Base-by-base conservation (phyloP, 2,888 invertebrate genomes). In the Drosophila trichaetosa region DNA sequence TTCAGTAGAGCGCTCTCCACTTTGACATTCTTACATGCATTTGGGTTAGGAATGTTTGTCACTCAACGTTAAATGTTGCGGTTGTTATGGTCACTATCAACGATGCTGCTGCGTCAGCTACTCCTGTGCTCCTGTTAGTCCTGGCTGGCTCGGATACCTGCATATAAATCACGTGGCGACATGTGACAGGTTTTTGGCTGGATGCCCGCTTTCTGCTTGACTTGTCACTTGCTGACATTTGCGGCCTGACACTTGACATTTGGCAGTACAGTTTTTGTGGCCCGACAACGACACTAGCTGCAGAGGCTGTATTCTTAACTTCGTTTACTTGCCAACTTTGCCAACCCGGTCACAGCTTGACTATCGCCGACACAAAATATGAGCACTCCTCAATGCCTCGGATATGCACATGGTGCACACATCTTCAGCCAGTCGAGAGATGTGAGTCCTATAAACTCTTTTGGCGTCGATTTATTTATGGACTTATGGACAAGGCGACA, bases 211-310 rank as follows among this genome's bases (percentile, higher is more conserved):
- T 29, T 64, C 73, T 74, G 81, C 84, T 79, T 79, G 78, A 78
- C 82, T 78, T 82, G 84, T 83, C 84, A 83, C 80, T 83, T 70
- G 83, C 76, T 83, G 84, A 83, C 83, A 83, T 82, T 81, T 83
- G 83, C 84, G 84, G 83, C 80, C 82, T 76, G 83, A 83, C 83
- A 84, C 83, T 84, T 78, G 83, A 82, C 84, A 80, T 83, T 83
- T 81, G 84, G 73, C 79, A 59, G 63, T 69, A 67, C 74, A 66
- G 48, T 74, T 78, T 71, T 56, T 52, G 42, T 58, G 31, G 52
- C 42, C 53, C 58, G 21, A 40, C 54, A 24, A 18, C 36, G 53
- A 33, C 62, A 27, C 24, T 13, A 8, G 13, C 38, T 2, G 7
- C 27, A 27, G 24, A 54, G 13, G 13, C 51, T 40, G 8, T 57